Evolutionary conservation across 2,113 vertebrate genomes (phyloP).

Genomic region (Chamaea fasciata): DNA sequence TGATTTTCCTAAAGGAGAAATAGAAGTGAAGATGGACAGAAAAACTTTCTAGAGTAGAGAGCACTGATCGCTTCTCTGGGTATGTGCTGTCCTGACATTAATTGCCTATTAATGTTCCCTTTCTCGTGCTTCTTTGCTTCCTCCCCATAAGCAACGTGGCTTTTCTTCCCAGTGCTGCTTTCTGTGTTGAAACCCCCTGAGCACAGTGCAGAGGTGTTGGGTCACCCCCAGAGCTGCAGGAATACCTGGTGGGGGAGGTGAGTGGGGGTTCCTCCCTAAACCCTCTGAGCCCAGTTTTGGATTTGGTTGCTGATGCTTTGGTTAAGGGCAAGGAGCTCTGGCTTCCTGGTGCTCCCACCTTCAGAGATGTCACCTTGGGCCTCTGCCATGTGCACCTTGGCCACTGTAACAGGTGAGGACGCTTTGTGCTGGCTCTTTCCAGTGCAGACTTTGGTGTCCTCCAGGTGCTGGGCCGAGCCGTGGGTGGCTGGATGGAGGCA

Average conservation of each 20-base stretch:
- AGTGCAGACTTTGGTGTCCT: not conserved
- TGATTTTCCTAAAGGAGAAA: not conserved
- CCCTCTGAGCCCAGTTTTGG: not conserved
- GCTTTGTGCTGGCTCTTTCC: not conserved
- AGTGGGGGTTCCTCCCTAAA: not conserved
- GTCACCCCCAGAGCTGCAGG: not conserved
- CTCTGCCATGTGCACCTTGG: not conserved
- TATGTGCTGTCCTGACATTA: not conserved
- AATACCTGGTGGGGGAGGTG: fast-evolving
- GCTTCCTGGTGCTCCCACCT: not conserved
- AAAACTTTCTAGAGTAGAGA: not conserved
- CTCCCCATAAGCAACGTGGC: not conserved
- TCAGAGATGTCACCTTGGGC: not conserved
- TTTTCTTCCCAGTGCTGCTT: not conserved
- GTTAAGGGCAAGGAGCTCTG: not conserved
- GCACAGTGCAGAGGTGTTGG: not conserved
- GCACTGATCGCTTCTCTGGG: not conserved
- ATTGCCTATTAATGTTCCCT: not conserved
- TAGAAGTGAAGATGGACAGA: not conserved
- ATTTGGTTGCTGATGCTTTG: not conserved
- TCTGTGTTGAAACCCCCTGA: not conserved
- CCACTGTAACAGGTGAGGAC: not conserved
- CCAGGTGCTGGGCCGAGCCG: constrained; percentile 21
- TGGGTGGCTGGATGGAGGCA: not conserved
- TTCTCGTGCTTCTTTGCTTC: not conserved